A percentile compares a stretch with the other conserved stretches of the same genome.
Evolutionary conservation across 1,140 invertebrate genomes (phyloP).

Genomic region (Pseudomyrmex cubaensis): DNA sequence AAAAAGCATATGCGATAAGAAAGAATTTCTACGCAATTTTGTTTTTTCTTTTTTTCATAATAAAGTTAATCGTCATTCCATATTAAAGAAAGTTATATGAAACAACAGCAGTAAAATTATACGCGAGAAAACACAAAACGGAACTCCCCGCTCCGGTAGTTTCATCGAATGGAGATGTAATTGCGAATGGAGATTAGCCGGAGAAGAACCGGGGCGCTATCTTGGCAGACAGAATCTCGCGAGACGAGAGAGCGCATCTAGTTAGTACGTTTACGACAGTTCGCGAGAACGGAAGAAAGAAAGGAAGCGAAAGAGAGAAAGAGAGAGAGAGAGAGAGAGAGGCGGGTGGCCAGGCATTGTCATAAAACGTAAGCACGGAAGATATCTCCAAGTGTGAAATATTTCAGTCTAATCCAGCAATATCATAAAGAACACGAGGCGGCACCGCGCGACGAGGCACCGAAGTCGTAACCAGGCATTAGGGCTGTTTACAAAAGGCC

Average conservation of each 20-base stretch:
- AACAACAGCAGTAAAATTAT: slow-evolving; percentile 28
- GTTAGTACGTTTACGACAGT: slow-evolving; percentile 79
- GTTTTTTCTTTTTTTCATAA: too few species aligned
- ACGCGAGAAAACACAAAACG: slow-evolving; percentile 3
- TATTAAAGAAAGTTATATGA: neutral
- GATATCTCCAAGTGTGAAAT: slow-evolving; percentile 85
- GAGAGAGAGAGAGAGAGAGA: slow-evolving; percentile 7
- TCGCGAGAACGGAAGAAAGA: slow-evolving; percentile 17
- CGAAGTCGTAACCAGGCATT: slow-evolving; percentile 84
- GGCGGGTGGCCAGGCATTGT: slow-evolving; percentile 62
- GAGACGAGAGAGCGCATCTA: slow-evolving; percentile 70
- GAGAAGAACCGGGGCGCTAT: slow-evolving; percentile 32
- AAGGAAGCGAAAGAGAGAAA: neutral
- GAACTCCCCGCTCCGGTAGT: slow-evolving; percentile 1
- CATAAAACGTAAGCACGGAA: slow-evolving; percentile 83
- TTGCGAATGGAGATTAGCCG: slow-evolving; percentile 75
- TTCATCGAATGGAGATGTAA: slow-evolving; percentile 69
- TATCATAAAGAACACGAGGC: slow-evolving; percentile 84
- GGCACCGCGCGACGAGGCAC: slow-evolving; percentile 68
- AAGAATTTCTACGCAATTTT: neutral
- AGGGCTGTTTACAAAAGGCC: slow-evolving; percentile 84
- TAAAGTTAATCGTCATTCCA: neutral
- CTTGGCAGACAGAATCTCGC: slow-evolving; percentile 55
- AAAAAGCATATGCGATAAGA: neutral
- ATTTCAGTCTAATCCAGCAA: slow-evolving; percentile 85